These are phyloP conservation scores for Rhamphomyia laevipes DNA, from an alignment of 2,888 invertebrate genomes.

Conservation along the genomic window DNA sequence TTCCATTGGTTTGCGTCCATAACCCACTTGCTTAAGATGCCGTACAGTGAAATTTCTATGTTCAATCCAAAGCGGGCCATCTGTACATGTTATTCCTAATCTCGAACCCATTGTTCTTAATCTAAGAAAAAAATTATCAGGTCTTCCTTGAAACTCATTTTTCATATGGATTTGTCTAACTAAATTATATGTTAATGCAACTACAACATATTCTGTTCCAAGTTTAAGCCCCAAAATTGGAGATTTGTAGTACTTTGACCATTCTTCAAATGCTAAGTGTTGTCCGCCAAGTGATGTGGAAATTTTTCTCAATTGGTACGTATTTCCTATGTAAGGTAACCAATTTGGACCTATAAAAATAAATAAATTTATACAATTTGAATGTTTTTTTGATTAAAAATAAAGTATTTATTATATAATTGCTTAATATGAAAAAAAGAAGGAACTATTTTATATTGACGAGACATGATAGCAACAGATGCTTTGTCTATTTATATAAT, in stretches of 20 bases:
- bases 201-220: conserved; percentile 42
- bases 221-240: conserved; percentile 46
- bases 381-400: too few relatives aligned
- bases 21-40: conserved; percentile 44
- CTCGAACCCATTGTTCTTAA: conserved; percentile 51
- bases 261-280: conserved; percentile 40
- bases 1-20: conserved; percentile 44
- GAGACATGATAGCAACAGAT: too few relatives aligned
- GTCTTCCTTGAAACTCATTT: conserved; percentile 52
- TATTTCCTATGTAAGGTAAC: conserved; percentile 33
- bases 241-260: conserved; percentile 40
- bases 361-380: neutral
- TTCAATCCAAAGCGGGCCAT: conserved; percentile 45
- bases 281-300: conserved; percentile 38
- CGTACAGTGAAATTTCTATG: conserved; percentile 44
- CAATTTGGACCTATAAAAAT: conserved; percentile 29
- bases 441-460: too few relatives aligned
- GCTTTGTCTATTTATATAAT: too few relatives aligned
- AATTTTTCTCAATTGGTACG: conserved; percentile 27
- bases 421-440: too few relatives aligned
- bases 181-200: conserved; percentile 42
- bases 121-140: conserved; percentile 51
- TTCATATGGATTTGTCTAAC: conserved; percentile 42
- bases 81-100: conserved; percentile 44
- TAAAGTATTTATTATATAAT: too few relatives aligned